Base-by-base conservation (phyloP, 2,888 invertebrate genomes). In the Harpagoxenus sublaevis region DNA sequence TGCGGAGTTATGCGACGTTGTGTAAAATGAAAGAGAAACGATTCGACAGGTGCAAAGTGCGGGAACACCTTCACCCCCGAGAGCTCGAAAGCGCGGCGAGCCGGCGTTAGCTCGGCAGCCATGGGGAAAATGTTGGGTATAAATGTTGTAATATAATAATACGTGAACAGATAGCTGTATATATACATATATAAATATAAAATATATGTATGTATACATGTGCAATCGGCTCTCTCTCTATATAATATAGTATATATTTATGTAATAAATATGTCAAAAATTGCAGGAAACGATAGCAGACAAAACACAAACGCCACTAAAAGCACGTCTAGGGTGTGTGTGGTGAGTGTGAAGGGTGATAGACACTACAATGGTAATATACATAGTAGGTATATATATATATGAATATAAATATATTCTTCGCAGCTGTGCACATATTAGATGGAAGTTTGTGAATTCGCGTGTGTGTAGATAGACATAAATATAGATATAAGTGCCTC, bases 221-320 rank as follows among this genome's bases (percentile, higher is more conserved):
- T 70, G 62, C 53, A 78, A 79, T 71, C 45, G 84, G 51, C 71
- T 74, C 71, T 81, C 81, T 85, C 73, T 83, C 65, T 68, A 78
- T 68, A 78, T 79, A 65, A 23, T 79, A 65, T 51, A 60, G 15
- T 84, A 65, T 71, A 84, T 84, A 86, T 75, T 66, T 68, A 65
- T 71, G 53, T 81, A 55, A 48, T 73, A 75, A 71, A 60, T 84
- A 87, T 89, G 79, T 87, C 75, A 86, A 45, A 86, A 45, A 82
- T 89, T 83, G 87, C 66, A 87, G 83, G 87, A 91, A 87, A 90
- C 85, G 88, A 89, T 86, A 83, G 91, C 89, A 92, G 91, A 94
- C 94, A 93, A 94, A 91, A 87, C 92, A 93, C 93, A 93, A 93
- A 94, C 94, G 93, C 93, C 92, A 94, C 94, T 94, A 94, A 93